phyloP scores from a whole-genome alignment of 2,888 invertebrate genomes.

The Ophion slaviceki region DNA sequence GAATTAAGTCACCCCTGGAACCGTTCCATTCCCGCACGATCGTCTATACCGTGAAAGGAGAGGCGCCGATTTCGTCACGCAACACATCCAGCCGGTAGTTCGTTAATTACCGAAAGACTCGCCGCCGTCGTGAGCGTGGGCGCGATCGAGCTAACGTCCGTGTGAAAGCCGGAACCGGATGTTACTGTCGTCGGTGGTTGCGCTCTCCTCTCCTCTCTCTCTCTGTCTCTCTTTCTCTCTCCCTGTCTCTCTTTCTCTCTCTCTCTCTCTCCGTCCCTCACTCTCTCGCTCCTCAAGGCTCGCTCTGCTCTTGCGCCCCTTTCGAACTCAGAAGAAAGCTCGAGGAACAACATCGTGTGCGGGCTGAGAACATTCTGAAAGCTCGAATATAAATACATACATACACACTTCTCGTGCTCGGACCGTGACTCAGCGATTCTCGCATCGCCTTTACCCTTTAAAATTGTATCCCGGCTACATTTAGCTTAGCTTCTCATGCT shows the following conservation, averaged over 20 bases:
- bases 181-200: conserved; percentile 80
- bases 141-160: conserved; percentile 70
- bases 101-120: conserved; percentile 78
- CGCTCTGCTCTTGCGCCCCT: conserved; percentile 16
- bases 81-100: conserved; percentile 61
- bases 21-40: neutral
- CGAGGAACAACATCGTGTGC: conserved; percentile 62
- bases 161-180: conserved; percentile 77
- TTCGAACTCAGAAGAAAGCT: conserved; percentile 12
- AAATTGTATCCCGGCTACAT: conserved; percentile 58
- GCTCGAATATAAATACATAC: conserved; percentile 7
- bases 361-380: conserved; percentile 58
- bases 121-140: conserved; percentile 65
- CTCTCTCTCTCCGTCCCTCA: too few relatives aligned
- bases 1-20: neutral
- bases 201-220: conserved; percentile 47
- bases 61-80: conserved; percentile 54
- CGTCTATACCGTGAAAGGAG: conserved; percentile 1
- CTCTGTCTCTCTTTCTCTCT: too few relatives aligned
- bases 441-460: conserved; percentile 62
- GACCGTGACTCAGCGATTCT: conserved; percentile 69
- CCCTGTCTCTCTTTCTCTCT: too few relatives aligned
- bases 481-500: conserved; percentile 59
- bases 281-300: conserved; percentile 7
- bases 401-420: conserved; percentile 28